Conservation (phyloP, 2,888 invertebrate species). For the Endotricha flammealis region DNA sequence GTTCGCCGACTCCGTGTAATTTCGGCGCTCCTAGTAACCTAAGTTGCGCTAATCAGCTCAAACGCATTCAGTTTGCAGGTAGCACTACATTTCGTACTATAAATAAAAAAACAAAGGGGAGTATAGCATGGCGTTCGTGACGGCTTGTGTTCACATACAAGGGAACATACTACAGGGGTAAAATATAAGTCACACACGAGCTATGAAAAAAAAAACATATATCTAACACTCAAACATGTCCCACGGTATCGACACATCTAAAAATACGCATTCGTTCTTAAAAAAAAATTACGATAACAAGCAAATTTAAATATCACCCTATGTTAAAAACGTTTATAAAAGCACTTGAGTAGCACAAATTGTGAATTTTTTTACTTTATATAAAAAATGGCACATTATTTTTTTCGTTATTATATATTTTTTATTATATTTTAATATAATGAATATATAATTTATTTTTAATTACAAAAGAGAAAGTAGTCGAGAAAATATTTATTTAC, state of each 20-base stretch:
- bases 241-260: constrained; percentile 34
- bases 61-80: constrained; percentile 10
- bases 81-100: constrained; percentile 17
- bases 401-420: constrained; percentile 45
- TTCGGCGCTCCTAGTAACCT: too few relatives aligned
- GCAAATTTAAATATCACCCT: constrained; percentile 75
- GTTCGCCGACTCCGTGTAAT: too few relatives aligned
- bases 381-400: constrained; percentile 66
- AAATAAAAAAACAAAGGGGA: constrained; percentile 12
- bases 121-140: constrained; percentile 18
- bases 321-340: constrained; percentile 60
- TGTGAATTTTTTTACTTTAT: constrained; percentile 44
- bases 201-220: too few relatives aligned
- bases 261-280: constrained; percentile 45
- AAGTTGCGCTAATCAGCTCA: constrained; percentile 2
- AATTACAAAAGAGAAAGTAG: constrained; percentile 44
- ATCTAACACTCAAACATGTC: constrained; percentile 40
- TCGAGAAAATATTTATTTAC: constrained; percentile 52
- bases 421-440: constrained; percentile 56
- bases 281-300: constrained; percentile 55
- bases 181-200: constrained; percentile 20
- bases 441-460: constrained; percentile 52
- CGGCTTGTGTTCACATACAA: too few relatives aligned
- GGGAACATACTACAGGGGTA: constrained; percentile 29
- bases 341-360: constrained; percentile 73